phyloP scores from a whole-genome alignment of 92 coral and sea anemone genomes.

The Palythoa caribaeorum region DNA sequence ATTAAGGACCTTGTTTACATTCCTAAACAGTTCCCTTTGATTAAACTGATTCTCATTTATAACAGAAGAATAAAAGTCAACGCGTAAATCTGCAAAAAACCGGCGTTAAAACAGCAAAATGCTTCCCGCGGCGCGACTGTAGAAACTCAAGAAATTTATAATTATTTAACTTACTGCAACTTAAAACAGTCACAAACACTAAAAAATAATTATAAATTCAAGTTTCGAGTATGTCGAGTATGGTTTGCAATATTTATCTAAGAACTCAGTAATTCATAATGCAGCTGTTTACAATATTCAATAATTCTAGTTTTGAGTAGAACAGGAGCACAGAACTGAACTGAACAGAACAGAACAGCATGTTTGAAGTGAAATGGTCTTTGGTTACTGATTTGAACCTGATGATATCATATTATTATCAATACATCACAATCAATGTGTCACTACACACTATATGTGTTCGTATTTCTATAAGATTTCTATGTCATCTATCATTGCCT shows the following conservation, averaged over 20 bases:
- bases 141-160: not conserved
- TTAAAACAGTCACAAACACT: not conserved
- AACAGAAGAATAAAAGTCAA: too few relatives aligned
- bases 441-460: not conserved
- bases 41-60: too few relatives aligned
- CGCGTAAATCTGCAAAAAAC: too few relatives aligned
- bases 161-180: not conserved
- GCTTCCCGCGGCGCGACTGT: not conserved
- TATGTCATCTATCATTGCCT: not conserved
- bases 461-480: slow-evolving; percentile 7
- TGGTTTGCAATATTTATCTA: not conserved
- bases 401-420: not conserved
- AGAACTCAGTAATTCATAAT: not conserved
- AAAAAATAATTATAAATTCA: not conserved
- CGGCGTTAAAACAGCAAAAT: too few relatives aligned
- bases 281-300: not conserved
- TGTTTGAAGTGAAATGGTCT: not conserved
- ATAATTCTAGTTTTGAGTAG: not conserved
- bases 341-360: too few relatives aligned
- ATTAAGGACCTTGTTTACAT: too few relatives aligned
- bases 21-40: too few relatives aligned
- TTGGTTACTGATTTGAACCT: not conserved
- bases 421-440: not conserved
- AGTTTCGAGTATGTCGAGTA: not conserved
- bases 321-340: too few relatives aligned